Conservation (phyloP, 2,797 vertebrate species). For the Galaxias olidus region DNA sequence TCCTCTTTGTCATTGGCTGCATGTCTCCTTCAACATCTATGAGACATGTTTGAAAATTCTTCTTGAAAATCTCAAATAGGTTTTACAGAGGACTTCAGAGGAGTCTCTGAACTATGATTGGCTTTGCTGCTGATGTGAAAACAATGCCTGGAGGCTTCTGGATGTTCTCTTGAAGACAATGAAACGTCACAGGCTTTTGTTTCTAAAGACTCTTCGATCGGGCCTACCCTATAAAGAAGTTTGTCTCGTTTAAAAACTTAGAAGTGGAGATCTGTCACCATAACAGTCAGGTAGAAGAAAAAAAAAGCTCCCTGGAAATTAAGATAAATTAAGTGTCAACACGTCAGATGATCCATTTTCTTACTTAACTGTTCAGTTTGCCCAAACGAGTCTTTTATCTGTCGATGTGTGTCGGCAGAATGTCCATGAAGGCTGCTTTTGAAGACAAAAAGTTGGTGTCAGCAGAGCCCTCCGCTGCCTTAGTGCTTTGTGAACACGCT, state of each 20-base stretch:
- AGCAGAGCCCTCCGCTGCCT: too few relatives aligned
- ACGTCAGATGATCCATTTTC: constrained; percentile 15
- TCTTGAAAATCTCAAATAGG: constrained; percentile 24
- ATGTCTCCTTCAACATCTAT: not conserved
- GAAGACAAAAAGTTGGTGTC: too few relatives aligned
- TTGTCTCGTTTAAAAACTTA: constrained; percentile 50
- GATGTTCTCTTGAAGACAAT: constrained; percentile 49
- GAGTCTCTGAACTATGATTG: constrained; percentile 43
- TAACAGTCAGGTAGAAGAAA: too few relatives aligned
- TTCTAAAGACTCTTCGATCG: constrained; percentile 49
- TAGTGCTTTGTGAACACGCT: too few relatives aligned
- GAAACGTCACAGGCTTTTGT: constrained; percentile 55
- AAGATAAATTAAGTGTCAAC: constrained; percentile 49
- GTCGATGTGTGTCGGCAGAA: too few relatives aligned
- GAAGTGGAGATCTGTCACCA: constrained; percentile 21
- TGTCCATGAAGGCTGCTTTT: too few relatives aligned
- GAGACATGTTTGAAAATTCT: constrained; percentile 29
- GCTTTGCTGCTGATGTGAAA: constrained; percentile 42
- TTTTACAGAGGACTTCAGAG: constrained; percentile 10
- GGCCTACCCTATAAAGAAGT: constrained; percentile 33
- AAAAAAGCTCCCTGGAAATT: constrained; percentile 25
- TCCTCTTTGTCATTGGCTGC: not conserved
- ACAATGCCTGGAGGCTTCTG: constrained; percentile 57
- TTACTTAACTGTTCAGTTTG: not conserved
- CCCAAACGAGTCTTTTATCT: too few relatives aligned